Base-by-base conservation (phyloP, 2,113 vertebrate species). In the Ceyx cyanopectus region DNA sequence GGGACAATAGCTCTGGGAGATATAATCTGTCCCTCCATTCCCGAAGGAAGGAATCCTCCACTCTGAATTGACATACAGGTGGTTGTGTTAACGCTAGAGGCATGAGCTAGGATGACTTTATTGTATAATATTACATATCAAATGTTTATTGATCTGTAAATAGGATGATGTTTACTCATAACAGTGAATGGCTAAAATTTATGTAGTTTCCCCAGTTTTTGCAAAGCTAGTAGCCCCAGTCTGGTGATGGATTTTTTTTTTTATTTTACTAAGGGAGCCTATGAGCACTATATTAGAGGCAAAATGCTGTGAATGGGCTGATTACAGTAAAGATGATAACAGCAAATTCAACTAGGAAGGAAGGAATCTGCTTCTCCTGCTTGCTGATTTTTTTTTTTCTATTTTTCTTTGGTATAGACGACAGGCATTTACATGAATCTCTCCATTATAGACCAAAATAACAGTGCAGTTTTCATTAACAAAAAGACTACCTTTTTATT, bases 401-500 rank as follows among this genome's bases (percentile, higher is more conserved):
- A 46, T 94, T 93, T 96, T 95, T 91, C 93, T 86, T 93, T 91
- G 68, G 63, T 78, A 43, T 92, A 85, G 88, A 89, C 30, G 85
- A 96, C 96, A 97, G 91, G 97, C 92, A 95, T 97, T 97, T 96
- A 96, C 94, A 97, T 97, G 94, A 91, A 85, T 96, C 90, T 96
- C 92, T 96, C 95, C 96, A 94, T 96, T 96, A 96, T 88, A 97
- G 91, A 92, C 93, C 89, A 93, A 97, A 97, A 97, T 97, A 96
- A 96, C 93, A 96, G 94, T 94, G 95, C 94, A 92, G 94, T 96
- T 97, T 97, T 97, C 96, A 94, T 96, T 96, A 96, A 95, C 96
- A 95, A 97, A 96, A 95, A 93, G 92, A 92, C 93, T 96, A 95
- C 88, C 87, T 97, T 95, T 96, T 94, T 93, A 95, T 91, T 96